Evolutionary conservation across 2,888 invertebrate species (phyloP).

Genomic region (Drosophila yooni): DNA sequence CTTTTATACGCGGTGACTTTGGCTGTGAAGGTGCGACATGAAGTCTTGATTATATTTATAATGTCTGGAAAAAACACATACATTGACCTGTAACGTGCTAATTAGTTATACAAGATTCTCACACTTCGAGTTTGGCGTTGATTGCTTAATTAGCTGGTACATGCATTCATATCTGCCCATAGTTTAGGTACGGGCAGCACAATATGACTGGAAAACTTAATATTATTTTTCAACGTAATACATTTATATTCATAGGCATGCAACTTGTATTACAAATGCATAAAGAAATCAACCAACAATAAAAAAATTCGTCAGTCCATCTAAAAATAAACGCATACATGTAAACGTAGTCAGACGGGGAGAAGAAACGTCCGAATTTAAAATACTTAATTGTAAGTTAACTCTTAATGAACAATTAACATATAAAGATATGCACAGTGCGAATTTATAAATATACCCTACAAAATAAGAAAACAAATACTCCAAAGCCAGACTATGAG

Average conservation of each 20-base stretch:
- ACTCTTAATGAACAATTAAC: slow-evolving; percentile 70
- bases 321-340: slow-evolving; percentile 59
- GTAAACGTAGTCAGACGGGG: slow-evolving; percentile 46
- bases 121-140: slow-evolving; percentile 51
- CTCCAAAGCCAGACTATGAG: background rate
- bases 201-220: background rate
- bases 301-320: slow-evolving; percentile 38
- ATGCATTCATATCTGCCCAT: slow-evolving; percentile 19
- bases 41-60: slow-evolving; percentile 63
- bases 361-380: slow-evolving; percentile 33
- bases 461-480: slow-evolving; percentile 23
- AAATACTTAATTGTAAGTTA: slow-evolving; percentile 56
- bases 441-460: background rate
- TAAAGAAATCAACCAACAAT: slow-evolving; percentile 12
- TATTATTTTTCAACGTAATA: background rate
- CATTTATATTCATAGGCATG: slow-evolving; percentile 1
- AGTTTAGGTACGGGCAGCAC: background rate
- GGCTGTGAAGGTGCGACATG: slow-evolving; percentile 49
- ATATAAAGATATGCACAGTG: slow-evolving; percentile 39
- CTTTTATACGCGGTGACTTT: slow-evolving; percentile 62
- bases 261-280: slow-evolving; percentile 29
- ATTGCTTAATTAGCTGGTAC: slow-evolving; percentile 35
- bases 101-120: slow-evolving; percentile 76
- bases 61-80: slow-evolving; percentile 48
- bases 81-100: slow-evolving; percentile 57